A percentile compares a stretch with the other conserved stretches of the same genome.
These are phyloP conservation scores for Sceliomorpha sp. DNA, from an alignment of 2,888 invertebrate genomes.

Conservation along the genomic window DNA sequence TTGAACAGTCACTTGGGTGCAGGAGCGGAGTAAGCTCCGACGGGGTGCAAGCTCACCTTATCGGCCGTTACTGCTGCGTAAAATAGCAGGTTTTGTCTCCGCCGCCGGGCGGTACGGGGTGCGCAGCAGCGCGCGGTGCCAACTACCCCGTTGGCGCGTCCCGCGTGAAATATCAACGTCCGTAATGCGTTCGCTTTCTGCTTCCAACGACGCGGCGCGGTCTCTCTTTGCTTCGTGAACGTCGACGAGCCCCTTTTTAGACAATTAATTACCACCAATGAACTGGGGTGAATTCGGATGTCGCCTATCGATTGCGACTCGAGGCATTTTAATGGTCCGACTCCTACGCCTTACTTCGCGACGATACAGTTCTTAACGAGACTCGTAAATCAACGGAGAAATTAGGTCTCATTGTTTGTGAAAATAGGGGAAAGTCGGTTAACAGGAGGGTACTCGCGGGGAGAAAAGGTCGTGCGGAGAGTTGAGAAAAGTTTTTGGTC, in stretches of 20 bases:
- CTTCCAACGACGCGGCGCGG: constrained; percentile 34
- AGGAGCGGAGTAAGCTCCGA: constrained; percentile 77
- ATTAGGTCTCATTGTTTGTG: constrained; percentile 51
- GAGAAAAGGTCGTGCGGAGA: too few species aligned
- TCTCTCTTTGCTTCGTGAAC: constrained; percentile 53
- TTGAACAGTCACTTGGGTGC: constrained; percentile 79
- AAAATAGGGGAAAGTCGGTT: too few species aligned
- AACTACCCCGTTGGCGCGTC: constrained; percentile 58
- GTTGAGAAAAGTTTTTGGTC: too few species aligned
- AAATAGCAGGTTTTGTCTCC: constrained; percentile 75
- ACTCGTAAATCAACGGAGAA: constrained; percentile 29
- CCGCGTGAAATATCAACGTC: constrained; percentile 58
- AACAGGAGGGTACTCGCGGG: too few species aligned
- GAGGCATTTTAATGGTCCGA: constrained; percentile 44
- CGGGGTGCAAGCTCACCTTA: constrained; percentile 79
- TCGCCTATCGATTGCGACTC: constrained; percentile 46
- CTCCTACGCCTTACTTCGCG: constrained; percentile 39
- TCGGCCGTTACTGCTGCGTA: constrained; percentile 81
- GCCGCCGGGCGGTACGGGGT: constrained; percentile 46
- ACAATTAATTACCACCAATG: constrained; percentile 65
- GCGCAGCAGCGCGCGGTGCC: constrained; percentile 42
- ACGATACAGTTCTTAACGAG: constrained; percentile 49
- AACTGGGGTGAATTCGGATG: constrained; percentile 53
- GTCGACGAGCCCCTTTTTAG: constrained; percentile 58
- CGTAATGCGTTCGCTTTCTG: constrained; percentile 59